Evolutionary conservation across 1,140 invertebrate genomes (phyloP).

Genomic region (Phocides pigmalion): DNA sequence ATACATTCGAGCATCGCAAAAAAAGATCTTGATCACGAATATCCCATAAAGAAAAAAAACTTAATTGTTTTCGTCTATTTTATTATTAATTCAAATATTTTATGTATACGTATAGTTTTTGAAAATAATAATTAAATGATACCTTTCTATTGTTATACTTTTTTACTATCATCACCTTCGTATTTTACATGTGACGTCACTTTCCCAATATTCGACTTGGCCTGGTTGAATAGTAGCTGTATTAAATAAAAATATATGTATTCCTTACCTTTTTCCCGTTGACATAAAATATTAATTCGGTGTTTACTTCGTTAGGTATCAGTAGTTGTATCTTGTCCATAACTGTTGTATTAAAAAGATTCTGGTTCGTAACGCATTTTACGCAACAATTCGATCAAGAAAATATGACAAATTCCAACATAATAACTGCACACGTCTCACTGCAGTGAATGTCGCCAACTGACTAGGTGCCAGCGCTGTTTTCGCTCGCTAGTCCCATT

Average conservation of each 20-base stretch:
- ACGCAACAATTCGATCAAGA: background rate
- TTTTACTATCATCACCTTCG: too few species aligned
- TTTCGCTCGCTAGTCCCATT: background rate
- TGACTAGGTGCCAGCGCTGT: background rate
- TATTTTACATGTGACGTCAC: too few species aligned
- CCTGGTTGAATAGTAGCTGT: too few species aligned
- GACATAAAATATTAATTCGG: constrained; percentile 59
- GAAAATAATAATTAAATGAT: too few species aligned
- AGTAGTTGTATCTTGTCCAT: constrained; percentile 49
- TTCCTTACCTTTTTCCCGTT: constrained; percentile 71
- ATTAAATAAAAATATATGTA: background rate
- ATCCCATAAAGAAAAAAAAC: too few species aligned
- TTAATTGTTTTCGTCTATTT: too few species aligned
- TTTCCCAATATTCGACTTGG: too few species aligned
- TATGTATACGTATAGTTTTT: too few species aligned
- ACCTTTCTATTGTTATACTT: too few species aligned
- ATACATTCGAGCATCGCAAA: too few species aligned
- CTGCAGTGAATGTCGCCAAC: background rate
- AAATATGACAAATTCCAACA: background rate
- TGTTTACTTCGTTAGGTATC: constrained; percentile 49
- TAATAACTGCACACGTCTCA: constrained; percentile 4
- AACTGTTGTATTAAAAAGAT: constrained; percentile 1
- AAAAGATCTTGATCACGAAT: too few species aligned
- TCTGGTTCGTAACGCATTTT: background rate
- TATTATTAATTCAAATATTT: too few species aligned